Evolutionary conservation across 2,888 invertebrate species (phyloP).

Genomic region (Lasioglossum morio): DNA sequence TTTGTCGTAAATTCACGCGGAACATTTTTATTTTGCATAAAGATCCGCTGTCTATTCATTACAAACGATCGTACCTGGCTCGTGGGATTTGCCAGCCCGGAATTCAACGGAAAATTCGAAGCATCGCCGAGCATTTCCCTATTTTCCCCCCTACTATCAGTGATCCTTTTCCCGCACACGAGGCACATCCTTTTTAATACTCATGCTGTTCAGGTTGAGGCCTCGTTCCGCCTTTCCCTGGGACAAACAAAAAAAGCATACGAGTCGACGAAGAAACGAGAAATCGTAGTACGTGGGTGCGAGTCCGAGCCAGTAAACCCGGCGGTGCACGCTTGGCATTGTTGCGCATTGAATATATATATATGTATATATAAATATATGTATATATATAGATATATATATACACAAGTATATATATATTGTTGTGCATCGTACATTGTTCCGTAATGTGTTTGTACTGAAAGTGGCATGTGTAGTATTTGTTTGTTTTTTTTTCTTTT

Average conservation of each 20-base stretch:
- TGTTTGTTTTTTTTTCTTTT: slow-evolving; percentile 63
- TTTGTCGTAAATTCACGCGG: too few species aligned
- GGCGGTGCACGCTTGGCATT: slow-evolving; percentile 75
- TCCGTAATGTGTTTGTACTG: slow-evolving; percentile 71
- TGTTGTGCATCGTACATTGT: slow-evolving; percentile 71
- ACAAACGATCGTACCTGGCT: slow-evolving; percentile 41
- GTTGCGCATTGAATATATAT: slow-evolving; percentile 58
- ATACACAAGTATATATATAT: slow-evolving; percentile 43
- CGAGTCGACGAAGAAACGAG: slow-evolving; percentile 34
- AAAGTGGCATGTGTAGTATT: slow-evolving; percentile 79
- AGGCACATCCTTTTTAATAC: slow-evolving; percentile 51
- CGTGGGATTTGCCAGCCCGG: slow-evolving; percentile 34
- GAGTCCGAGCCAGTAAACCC: slow-evolving; percentile 67
- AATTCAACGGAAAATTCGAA: slow-evolving; percentile 44
- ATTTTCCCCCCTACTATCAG: slow-evolving; percentile 4
- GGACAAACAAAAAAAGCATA: slow-evolving; percentile 18
- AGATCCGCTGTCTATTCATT: background rate
- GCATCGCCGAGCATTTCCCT: slow-evolving; percentile 15
- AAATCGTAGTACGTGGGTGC: slow-evolving; percentile 66
- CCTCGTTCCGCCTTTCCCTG: slow-evolving; percentile 53
- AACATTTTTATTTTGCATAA: too few species aligned
- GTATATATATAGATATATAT: slow-evolving; percentile 21
- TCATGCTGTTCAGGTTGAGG: slow-evolving; percentile 51
- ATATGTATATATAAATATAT: slow-evolving; percentile 8
- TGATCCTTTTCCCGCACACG: slow-evolving; percentile 20